phyloP scores from a whole-genome alignment of 2,797 vertebrate species.

The Melanotaenia trifasciata region DNA sequence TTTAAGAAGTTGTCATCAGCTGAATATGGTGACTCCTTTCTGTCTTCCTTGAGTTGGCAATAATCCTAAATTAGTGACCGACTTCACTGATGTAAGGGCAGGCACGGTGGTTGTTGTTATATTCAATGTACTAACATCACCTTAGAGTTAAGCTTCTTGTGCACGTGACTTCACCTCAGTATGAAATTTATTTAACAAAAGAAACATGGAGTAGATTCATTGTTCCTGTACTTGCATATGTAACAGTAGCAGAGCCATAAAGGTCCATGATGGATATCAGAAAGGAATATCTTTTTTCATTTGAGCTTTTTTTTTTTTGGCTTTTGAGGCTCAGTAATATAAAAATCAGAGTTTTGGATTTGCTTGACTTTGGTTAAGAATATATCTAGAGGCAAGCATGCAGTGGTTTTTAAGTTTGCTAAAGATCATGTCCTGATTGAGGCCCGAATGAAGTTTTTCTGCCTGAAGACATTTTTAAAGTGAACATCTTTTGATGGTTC shows the following conservation, averaged over 20 bases:
- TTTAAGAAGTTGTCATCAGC: neutral
- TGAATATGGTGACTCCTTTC: too few species aligned
- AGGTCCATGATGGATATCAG: neutral
- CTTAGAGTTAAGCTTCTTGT: too few species aligned
- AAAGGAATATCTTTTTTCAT: neutral
- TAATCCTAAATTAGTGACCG: too few species aligned
- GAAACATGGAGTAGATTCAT: neutral
- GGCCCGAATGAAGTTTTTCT: conserved; percentile 7
- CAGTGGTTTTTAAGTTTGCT: conserved; percentile 15
- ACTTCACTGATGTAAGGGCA: neutral
- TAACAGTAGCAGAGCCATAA: neutral
- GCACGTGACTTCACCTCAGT: too few species aligned
- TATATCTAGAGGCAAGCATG: neutral
- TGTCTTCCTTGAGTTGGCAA: too few species aligned
- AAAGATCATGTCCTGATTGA: conserved; percentile 5
- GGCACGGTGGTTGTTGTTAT: too few species aligned
- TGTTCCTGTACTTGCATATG: neutral
- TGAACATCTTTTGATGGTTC: neutral
- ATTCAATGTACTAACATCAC: too few species aligned
- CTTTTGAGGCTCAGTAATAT: conserved; percentile 15
- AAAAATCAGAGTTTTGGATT: too few species aligned
- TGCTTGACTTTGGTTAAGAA: too few species aligned
- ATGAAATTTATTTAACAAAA: too few species aligned
- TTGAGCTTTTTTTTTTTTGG: conserved; percentile 22
- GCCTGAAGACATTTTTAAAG: neutral